These are phyloP conservation scores for Onthophagus taurus DNA, from an alignment of 1,140 invertebrate species.

Conservation along the genomic window DNA sequence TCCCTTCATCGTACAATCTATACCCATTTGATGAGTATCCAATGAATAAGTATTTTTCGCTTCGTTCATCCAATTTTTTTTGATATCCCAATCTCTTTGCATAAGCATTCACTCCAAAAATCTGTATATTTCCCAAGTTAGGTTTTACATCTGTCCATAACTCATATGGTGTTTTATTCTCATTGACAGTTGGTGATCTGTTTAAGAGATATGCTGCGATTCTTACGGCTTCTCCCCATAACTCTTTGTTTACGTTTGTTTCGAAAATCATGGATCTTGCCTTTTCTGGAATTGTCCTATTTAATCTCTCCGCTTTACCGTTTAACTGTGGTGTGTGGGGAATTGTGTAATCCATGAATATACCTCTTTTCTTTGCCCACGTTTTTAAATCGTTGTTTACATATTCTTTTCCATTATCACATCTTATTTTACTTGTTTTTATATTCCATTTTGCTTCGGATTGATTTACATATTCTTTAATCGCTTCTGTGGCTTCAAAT, in stretches of 20 bases:
- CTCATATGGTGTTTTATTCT: slow-evolving; percentile 36
- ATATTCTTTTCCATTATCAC: slow-evolving; percentile 20
- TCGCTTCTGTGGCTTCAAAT: slow-evolving; percentile 26
- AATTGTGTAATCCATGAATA: slow-evolving; percentile 9
- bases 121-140: slow-evolving; percentile 21
- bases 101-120: slow-evolving; percentile 39
- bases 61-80: slow-evolving; percentile 33
- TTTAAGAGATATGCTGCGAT: slow-evolving; percentile 8
- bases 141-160: slow-evolving; percentile 24
- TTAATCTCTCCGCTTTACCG: slow-evolving; percentile 41
- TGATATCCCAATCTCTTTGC: slow-evolving; percentile 33
- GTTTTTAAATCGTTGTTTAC: neutral
- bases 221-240: slow-evolving; percentile 18
- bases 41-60: slow-evolving; percentile 34
- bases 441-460: too few relatives aligned
- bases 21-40: slow-evolving; percentile 33
- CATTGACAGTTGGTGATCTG: slow-evolving; percentile 14
- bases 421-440: slow-evolving; percentile 15
- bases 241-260: slow-evolving; percentile 13
- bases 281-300: slow-evolving; percentile 38
- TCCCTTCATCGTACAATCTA: too few relatives aligned
- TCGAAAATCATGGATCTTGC: slow-evolving; percentile 34
- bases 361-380: slow-evolving; percentile 3
- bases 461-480: slow-evolving; percentile 21
- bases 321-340: slow-evolving; percentile 43